A percentile compares a stretch with the other conserved stretches of the same genome.
phyloP scores from a whole-genome alignment of 2,113 vertebrate genomes.

The Rhinoderma darwinii region DNA sequence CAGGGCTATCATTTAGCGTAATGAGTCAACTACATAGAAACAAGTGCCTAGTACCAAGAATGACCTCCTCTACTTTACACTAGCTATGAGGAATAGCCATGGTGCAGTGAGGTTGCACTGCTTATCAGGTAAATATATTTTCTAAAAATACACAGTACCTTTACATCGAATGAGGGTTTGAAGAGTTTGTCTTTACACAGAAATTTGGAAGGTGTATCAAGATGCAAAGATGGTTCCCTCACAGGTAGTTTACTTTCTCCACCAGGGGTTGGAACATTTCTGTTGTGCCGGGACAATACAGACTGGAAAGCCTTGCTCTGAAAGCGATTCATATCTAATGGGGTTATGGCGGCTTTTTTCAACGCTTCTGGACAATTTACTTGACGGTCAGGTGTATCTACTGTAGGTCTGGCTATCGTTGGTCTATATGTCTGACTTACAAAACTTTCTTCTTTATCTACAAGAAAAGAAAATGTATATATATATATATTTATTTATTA shows the following conservation, averaged over 20 bases:
- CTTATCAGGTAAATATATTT: too few relatives aligned
- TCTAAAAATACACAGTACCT: slow-evolving; percentile 73
- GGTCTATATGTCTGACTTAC: slow-evolving; percentile 74
- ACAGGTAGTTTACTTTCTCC: slow-evolving; percentile 62
- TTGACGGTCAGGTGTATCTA: slow-evolving; percentile 63
- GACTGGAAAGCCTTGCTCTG: slow-evolving; percentile 88
- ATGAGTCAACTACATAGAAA: too few relatives aligned
- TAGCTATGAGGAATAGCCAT: too few relatives aligned
- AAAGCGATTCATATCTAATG: slow-evolving; percentile 87
- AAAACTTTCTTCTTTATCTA: slow-evolving; percentile 75
- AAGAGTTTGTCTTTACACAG: slow-evolving; percentile 91
- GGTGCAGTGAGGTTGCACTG: too few relatives aligned
- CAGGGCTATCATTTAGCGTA: too few relatives aligned
- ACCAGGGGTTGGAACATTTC: slow-evolving; percentile 63
- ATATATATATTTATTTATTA: not conserved
- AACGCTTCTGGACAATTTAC: slow-evolving; percentile 61
- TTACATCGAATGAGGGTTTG: slow-evolving; percentile 90
- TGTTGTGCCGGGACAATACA: slow-evolving; percentile 75
- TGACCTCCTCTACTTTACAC: too few relatives aligned
- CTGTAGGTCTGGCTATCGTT: slow-evolving; percentile 62
- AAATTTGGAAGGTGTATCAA: slow-evolving; percentile 95
- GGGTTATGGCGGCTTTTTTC: slow-evolving; percentile 79
- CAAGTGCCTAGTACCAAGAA: too few relatives aligned
- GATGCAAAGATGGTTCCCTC: slow-evolving; percentile 81
- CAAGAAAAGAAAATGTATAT: slow-evolving; percentile 57